These are phyloP conservation scores for Tetragonisca angustula DNA, from an alignment of 2,888 invertebrate genomes.

Conservation along the genomic window DNA sequence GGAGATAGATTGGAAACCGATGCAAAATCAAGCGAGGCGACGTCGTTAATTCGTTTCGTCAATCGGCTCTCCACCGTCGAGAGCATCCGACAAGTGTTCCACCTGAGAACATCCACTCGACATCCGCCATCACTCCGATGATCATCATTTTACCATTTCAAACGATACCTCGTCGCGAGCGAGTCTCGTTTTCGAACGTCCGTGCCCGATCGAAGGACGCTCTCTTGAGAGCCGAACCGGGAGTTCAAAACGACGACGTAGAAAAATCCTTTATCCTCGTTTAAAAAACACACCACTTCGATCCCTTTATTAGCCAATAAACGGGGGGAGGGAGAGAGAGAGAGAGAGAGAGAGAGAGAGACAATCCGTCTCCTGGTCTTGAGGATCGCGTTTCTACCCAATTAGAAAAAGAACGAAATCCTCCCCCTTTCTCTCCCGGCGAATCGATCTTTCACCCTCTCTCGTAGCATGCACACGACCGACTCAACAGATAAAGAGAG, in stretches of 20 bases:
- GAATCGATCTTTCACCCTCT: slow-evolving; percentile 43
- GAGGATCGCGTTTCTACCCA: slow-evolving; percentile 54
- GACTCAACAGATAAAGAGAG: slow-evolving; percentile 8
- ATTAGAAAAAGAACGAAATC: slow-evolving; percentile 62
- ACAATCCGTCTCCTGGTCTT: slow-evolving; percentile 10
- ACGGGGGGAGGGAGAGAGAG: slow-evolving; percentile 9
- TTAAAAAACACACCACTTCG: slow-evolving; percentile 45
- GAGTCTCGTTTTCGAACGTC: slow-evolving; percentile 17
- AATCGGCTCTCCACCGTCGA: not conserved
- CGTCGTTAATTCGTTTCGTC: slow-evolving; percentile 6
- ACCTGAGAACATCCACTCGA: not conserved
- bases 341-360: not conserved
- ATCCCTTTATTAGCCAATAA: slow-evolving; percentile 53
- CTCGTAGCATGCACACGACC: slow-evolving; percentile 17
- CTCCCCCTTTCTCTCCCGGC: slow-evolving; percentile 25
- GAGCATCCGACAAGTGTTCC: not conserved
- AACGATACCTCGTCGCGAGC: slow-evolving; percentile 8
- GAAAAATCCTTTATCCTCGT: slow-evolving; percentile 21
- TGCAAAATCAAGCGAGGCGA: too few relatives aligned
- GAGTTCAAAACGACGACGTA: not conserved
- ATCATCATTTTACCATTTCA: slow-evolving; percentile 37
- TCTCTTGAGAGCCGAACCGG: not conserved
- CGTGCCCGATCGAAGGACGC: not conserved
- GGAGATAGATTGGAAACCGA: too few relatives aligned
- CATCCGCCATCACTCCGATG: not conserved